Evolutionary conservation across 1,140 invertebrate genomes (phyloP).

Genomic region (Drosophila ohnishii): DNA sequence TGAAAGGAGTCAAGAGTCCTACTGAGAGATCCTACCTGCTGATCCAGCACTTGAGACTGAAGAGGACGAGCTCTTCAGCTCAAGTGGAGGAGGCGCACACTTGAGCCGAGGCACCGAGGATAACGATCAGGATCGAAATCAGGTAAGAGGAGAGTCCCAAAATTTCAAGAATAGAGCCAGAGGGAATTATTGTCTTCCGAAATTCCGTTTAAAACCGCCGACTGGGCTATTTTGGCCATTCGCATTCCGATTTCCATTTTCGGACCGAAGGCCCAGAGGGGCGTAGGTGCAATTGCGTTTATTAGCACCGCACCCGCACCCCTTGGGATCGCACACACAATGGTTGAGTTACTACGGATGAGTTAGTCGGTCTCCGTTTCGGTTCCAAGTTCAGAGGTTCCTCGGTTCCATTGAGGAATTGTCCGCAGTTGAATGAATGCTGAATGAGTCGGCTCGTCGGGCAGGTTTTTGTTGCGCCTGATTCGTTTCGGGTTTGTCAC

Average conservation of each 20-base stretch:
- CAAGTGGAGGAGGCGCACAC: slow-evolving; percentile 74
- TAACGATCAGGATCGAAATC: slow-evolving; percentile 50
- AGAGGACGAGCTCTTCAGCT: slow-evolving; percentile 67
- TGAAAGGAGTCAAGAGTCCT: slow-evolving; percentile 44
- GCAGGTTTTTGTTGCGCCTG: slow-evolving; percentile 63
- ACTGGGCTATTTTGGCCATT: slow-evolving; percentile 63
- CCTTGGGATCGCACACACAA: slow-evolving; percentile 55
- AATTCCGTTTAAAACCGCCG: slow-evolving; percentile 79
- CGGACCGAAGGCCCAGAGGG: slow-evolving; percentile 55
- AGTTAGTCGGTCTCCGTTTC: slow-evolving; percentile 28
- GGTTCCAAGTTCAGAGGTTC: slow-evolving; percentile 28
- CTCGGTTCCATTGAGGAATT: slow-evolving; percentile 63
- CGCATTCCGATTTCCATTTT: slow-evolving; percentile 37
- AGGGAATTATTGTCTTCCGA: slow-evolving; percentile 34
- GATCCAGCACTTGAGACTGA: slow-evolving; percentile 64
- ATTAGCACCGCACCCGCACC: slow-evolving; percentile 74
- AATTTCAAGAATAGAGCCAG: slow-evolving; percentile 50
- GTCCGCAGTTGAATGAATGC: slow-evolving; percentile 44
- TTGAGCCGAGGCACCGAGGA: slow-evolving; percentile 61
- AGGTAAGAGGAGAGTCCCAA: slow-evolving; percentile 28
- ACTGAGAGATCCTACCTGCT: slow-evolving; percentile 58
- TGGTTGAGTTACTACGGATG: slow-evolving; percentile 13
- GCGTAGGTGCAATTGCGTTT: slow-evolving; percentile 83
- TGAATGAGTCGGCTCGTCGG: slow-evolving; percentile 55
- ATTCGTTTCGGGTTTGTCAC: slow-evolving; percentile 57